These are phyloP conservation scores for Malthinus seriepunctatus DNA, from an alignment of 2,888 invertebrate genomes.

Conservation along the genomic window DNA sequence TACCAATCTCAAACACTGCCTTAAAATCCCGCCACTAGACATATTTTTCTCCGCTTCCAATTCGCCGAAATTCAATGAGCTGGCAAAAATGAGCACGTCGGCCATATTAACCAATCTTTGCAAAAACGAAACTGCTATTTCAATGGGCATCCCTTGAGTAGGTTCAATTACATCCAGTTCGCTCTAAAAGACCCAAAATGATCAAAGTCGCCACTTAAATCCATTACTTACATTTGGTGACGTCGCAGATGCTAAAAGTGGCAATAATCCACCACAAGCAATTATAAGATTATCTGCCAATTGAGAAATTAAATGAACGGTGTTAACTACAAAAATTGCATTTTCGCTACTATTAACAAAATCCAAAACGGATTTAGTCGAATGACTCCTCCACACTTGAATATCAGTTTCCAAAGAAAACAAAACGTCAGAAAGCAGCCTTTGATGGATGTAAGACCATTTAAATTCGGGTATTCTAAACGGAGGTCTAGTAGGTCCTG, in stretches of 20 bases:
- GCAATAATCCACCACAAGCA: slow-evolving; percentile 95
- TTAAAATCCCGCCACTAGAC: slow-evolving; percentile 97
- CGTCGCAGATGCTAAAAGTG: slow-evolving; percentile 95
- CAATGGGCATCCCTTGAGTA: slow-evolving; percentile 97
- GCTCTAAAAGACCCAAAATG: slow-evolving; percentile 65
- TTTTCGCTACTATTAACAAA: slow-evolving; percentile 98
- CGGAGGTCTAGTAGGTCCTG: slow-evolving; percentile 90
- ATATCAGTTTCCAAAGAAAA: slow-evolving; percentile 97
- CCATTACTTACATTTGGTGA: slow-evolving; percentile 87
- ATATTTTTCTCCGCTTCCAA: slow-evolving; percentile 99
- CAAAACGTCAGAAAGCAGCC: slow-evolving; percentile 92
- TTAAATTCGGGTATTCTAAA: slow-evolving; percentile 99
- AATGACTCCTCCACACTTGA: slow-evolving; percentile 89
- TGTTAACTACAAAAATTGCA: slow-evolving; percentile 98
- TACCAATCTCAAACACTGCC: slow-evolving; percentile 94
- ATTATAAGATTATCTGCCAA: slow-evolving; percentile 98
- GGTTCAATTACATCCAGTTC: slow-evolving; percentile 98
- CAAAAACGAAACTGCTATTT: slow-evolving; percentile 97
- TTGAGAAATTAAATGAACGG: slow-evolving; percentile 98
- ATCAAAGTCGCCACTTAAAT: not conserved
- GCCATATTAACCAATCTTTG: slow-evolving; percentile 98
- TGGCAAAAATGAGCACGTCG: slow-evolving; percentile 97
- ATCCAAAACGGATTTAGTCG: slow-evolving; percentile 95
- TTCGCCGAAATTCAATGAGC: slow-evolving; percentile 96
- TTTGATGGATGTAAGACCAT: slow-evolving; percentile 98